Base-by-base conservation (phyloP, 1,140 invertebrate genomes). In the Cydia splendana region DNA sequence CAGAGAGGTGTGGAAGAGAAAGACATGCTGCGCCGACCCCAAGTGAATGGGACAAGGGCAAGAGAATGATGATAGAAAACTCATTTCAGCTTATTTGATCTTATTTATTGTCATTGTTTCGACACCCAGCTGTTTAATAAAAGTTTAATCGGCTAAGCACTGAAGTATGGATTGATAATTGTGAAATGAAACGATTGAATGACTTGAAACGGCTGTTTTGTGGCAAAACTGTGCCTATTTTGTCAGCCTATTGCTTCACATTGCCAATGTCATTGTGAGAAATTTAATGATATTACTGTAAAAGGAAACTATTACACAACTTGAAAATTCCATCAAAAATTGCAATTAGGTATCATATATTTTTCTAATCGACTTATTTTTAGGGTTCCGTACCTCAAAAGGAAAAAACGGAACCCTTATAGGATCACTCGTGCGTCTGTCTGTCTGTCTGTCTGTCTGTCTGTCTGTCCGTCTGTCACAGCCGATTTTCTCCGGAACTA, bases 141-240 rank as follows among this genome's bases (percentile, higher is more conserved):
- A 67, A 71, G 10, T 42, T n/a, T 71, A 45, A 71, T 71, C 13
- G 30, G 30, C 34, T 71, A 45, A 42, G 34, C 34, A 42, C 67
- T 71, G 34, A 71, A 71, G 13, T 71, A 71, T 71, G n/a, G 67
- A 71, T 71, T 71, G 38, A 45, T 62, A 71, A 71, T 71, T 71
- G 67, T 71, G 67, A 71, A 71, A 71, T 71, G 34, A 71, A 71
- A 71, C 67, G 67, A 71, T 38, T 71, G 67, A 42, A 71, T 71
- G 34, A 42, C 67, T 71, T 18, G 20, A 38, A 71, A 71, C 51
- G n/a, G n/a, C 20, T 34, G 34, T 42, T 71, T 71, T 71, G 38
- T 71, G 67, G 34, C 34, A 71, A 42, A 69, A 45, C 34, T 71
- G 67, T 3, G 67, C 67, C 67, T 71, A 71, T 71, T 71, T 71